Conservation (phyloP, 1,140 invertebrate species). For the Drosophila chauvacae region DNA sequence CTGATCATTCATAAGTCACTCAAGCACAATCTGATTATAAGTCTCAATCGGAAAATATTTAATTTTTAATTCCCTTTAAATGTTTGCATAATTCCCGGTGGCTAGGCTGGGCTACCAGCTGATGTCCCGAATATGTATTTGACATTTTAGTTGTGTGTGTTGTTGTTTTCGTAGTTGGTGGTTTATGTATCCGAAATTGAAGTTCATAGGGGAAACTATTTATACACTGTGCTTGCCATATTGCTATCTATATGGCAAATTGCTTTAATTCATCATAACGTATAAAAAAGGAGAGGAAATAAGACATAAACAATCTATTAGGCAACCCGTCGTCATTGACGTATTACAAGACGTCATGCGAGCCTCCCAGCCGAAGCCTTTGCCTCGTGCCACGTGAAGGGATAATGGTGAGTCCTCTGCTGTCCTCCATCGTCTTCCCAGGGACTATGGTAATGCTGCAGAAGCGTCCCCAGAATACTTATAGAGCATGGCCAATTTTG, state of each 20-base stretch:
- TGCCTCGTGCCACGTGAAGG: conserved; percentile 56
- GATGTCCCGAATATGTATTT: too few relatives aligned
- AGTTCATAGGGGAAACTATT: conserved; percentile 48
- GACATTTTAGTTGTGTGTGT: too few relatives aligned
- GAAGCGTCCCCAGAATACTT: conserved; percentile 38
- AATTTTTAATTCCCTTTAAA: too few relatives aligned
- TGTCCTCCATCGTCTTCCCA: background rate
- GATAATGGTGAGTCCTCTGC: conserved; percentile 52
- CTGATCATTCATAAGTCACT: too few relatives aligned
- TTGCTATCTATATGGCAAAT: conserved; percentile 56
- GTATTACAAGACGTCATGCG: conserved; percentile 79
- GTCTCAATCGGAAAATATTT: too few relatives aligned
- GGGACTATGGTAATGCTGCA: conserved; percentile 65
- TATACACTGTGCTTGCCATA: conserved; percentile 13
- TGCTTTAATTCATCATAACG: conserved; percentile 72
- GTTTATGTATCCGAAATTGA: conserved; percentile 6
- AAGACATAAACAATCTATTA: conserved; percentile 76
- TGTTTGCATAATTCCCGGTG: too few relatives aligned
- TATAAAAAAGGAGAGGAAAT: conserved; percentile 25
- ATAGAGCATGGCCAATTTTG: conserved; percentile 70
- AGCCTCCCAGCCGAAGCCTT: conserved; percentile 37
- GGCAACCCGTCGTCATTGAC: conserved; percentile 81
- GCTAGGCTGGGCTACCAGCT: too few relatives aligned
- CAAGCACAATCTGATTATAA: too few relatives aligned
- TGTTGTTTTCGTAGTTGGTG: too few relatives aligned